Evolutionary conservation across 2,113 vertebrate species (phyloP).

Genomic region (Halcyon malimbica): DNA sequence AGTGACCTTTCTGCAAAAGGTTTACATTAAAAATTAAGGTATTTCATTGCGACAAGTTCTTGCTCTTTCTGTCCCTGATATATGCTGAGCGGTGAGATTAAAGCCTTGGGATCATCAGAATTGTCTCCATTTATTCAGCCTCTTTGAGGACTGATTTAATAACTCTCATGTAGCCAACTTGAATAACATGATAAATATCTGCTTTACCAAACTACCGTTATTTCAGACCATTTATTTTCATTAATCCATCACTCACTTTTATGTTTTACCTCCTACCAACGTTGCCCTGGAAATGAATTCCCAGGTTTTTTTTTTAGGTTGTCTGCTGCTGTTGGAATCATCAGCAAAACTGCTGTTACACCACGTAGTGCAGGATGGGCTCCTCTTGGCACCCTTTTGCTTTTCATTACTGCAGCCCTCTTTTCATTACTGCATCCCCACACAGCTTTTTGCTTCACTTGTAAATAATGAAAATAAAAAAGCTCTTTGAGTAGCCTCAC

Average conservation of each 20-base stretch:
- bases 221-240: slow-evolving; percentile 34
- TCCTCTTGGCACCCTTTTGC: background rate
- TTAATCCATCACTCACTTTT: slow-evolving; percentile 36
- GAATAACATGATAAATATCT: slow-evolving; percentile 29
- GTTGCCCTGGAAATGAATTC: slow-evolving; percentile 39
- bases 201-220: slow-evolving; percentile 36
- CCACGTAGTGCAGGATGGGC: background rate
- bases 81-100: background rate
- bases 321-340: background rate
- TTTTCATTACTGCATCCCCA: background rate
- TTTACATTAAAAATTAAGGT: background rate
- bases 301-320: background rate
- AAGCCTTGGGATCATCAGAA: background rate
- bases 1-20: background rate
- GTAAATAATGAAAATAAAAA: background rate
- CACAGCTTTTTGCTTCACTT: background rate
- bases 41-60: background rate
- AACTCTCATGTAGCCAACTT: slow-evolving; percentile 27
- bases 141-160: background rate
- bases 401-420: background rate
- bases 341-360: background rate
- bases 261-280: background rate
- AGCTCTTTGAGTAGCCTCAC: background rate
- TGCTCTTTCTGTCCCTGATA: background rate
- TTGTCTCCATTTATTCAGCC: background rate